phyloP scores from a whole-genome alignment of 2,888 invertebrate species.

The Tupiocoris notatus region DNA sequence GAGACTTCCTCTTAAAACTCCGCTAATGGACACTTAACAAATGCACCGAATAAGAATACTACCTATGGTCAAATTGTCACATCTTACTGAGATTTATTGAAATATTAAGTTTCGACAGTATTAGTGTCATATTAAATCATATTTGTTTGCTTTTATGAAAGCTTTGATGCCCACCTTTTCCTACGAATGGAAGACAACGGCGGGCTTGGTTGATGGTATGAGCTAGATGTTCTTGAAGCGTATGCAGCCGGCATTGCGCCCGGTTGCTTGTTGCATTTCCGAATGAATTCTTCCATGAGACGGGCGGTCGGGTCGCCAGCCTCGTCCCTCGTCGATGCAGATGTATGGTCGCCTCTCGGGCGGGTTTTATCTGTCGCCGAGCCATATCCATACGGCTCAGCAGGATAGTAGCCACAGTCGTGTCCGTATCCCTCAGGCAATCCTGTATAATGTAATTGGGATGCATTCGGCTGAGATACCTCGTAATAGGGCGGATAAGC shows the following conservation, averaged over 20 bases:
- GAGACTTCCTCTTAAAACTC: too few relatives aligned
- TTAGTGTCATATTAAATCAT: too few relatives aligned
- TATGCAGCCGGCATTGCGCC: neutral
- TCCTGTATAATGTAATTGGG: neutral
- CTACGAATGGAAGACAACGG: neutral
- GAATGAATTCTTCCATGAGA: conserved; percentile 13
- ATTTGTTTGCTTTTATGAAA: too few relatives aligned
- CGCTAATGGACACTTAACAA: too few relatives aligned
- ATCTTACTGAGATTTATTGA: too few relatives aligned
- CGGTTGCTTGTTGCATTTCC: conserved; percentile 1
- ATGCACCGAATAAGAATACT: too few relatives aligned
- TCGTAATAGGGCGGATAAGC: neutral
- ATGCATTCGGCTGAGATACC: neutral
- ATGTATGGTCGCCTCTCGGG: neutral
- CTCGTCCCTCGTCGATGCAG: neutral
- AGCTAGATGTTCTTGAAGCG: neutral
- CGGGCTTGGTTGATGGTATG: neutral
- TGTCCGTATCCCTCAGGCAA: neutral
- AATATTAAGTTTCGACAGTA: too few relatives aligned
- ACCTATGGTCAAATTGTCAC: too few relatives aligned
- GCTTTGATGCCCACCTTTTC: too few relatives aligned
- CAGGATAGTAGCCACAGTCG: neutral
- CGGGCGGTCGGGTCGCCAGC: neutral
- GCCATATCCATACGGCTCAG: neutral
- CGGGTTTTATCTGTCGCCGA: neutral